Percentiles rank a stretch among this genome's conserved stretches.
These are phyloP conservation scores for Nematolebias whitei DNA, from an alignment of 2,113 vertebrate species.

Conservation along the genomic window DNA sequence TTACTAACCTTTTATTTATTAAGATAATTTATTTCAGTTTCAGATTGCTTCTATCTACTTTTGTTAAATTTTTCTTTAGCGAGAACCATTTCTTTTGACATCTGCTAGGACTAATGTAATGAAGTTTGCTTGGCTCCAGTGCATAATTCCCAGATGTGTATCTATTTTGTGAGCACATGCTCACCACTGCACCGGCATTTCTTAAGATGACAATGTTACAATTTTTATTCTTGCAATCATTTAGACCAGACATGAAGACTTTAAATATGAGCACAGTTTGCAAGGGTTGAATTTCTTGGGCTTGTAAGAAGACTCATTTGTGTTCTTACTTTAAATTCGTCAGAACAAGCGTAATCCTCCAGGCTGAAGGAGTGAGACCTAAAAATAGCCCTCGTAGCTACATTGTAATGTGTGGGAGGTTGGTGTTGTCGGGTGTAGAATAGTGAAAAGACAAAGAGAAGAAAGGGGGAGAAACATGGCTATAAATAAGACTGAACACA, in stretches of 20 bases:
- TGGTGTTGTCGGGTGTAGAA: constrained; percentile 27
- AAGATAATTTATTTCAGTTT: neutral
- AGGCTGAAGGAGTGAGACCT: constrained; percentile 47
- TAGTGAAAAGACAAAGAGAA: constrained; percentile 16
- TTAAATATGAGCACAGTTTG: too few relatives aligned
- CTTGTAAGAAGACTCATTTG: constrained; percentile 20
- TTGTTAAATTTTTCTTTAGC: constrained; percentile 22
- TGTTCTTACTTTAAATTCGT: constrained; percentile 43
- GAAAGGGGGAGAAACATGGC: neutral
- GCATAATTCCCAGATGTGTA: constrained; percentile 39
- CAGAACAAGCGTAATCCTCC: constrained; percentile 51
- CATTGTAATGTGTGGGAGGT: constrained; percentile 23
- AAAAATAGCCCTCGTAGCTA: constrained; percentile 59
- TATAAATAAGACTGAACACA: neutral
- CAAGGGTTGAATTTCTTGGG: constrained; percentile 4
- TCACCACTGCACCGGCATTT: neutral
- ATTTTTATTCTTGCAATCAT: neutral
- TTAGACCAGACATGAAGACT: too few relatives aligned
- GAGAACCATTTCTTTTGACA: constrained; percentile 30
- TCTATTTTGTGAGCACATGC: neutral
- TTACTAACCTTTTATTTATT: neutral
- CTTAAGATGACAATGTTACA: neutral
- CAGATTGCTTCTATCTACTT: neutral
- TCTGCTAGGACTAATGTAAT: constrained; percentile 36
- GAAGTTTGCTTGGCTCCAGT: constrained; percentile 11